phyloP scores from a whole-genome alignment of 2,888 invertebrate genomes.

The Sylvicola fuscatus region DNA sequence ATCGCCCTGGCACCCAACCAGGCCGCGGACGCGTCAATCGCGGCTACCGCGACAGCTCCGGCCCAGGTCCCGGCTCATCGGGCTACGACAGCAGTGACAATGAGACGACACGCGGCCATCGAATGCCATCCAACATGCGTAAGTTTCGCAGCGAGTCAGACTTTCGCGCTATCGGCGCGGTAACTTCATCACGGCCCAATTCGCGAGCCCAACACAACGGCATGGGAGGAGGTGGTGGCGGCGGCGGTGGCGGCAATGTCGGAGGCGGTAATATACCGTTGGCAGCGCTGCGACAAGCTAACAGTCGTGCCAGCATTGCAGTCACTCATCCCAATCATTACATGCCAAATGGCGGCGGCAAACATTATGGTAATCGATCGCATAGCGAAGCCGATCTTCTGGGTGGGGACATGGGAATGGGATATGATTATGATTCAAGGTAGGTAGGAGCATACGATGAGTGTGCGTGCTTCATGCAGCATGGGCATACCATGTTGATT shows the following conservation, averaged over 20 bases:
- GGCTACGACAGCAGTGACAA: constrained; percentile 84
- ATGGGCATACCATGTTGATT: not conserved
- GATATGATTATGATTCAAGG: constrained; percentile 20
- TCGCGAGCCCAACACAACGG: constrained; percentile 16
- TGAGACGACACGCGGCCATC: constrained; percentile 34
- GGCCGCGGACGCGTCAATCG: constrained; percentile 33
- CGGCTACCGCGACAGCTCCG: constrained; percentile 36
- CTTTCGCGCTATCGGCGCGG: constrained; percentile 35
- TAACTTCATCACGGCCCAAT: constrained; percentile 21
- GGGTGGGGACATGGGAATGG: constrained; percentile 30
- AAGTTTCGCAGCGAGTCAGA: constrained; percentile 76
- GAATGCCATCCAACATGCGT: constrained; percentile 29
- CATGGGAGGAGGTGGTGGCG: not conserved
- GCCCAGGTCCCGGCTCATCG: constrained; percentile 44
- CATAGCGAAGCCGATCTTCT: constrained; percentile 75
- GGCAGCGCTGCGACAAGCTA: constrained; percentile 48
- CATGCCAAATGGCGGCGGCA: constrained; percentile 13
- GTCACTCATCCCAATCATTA: constrained; percentile 9
- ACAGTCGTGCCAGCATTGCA: constrained; percentile 35
- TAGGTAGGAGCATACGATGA: constrained; percentile 6
- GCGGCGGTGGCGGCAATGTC: not conserved
- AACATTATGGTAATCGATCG: constrained; percentile 36
- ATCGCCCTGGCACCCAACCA: constrained; percentile 19
- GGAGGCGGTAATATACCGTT: constrained; percentile 28
- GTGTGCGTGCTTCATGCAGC: not conserved